Conservation (phyloP, 2,113 vertebrate species). For the Malaclemys terrapin region DNA sequence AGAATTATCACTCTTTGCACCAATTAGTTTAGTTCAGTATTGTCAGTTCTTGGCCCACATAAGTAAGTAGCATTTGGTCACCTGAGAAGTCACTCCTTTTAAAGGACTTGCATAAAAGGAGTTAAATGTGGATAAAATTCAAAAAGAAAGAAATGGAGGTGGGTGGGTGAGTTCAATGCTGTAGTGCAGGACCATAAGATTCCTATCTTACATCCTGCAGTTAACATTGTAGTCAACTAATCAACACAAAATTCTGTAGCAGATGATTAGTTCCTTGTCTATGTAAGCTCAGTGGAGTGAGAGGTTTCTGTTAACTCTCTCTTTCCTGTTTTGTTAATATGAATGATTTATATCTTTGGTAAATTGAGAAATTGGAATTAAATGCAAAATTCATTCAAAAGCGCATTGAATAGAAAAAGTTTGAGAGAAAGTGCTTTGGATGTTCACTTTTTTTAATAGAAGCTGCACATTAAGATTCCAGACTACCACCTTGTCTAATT, state of each 20-base stretch:
- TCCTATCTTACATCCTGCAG: background rate
- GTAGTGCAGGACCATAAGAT: background rate
- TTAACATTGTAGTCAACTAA: background rate
- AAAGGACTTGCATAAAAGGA: background rate
- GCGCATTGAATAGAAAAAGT: no score
- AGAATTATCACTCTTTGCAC: background rate
- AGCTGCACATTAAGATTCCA: no score
- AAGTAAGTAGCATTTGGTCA: background rate
- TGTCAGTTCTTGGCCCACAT: background rate
- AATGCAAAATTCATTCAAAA: background rate
- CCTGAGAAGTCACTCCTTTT: background rate
- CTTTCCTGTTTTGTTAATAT: background rate
- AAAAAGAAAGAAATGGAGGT: background rate
- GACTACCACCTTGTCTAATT: no score
- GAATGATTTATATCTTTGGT: background rate
- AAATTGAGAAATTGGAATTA: background rate
- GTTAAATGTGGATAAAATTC: background rate
- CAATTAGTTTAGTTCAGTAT: background rate
- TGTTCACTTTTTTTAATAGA: no score
- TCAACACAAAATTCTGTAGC: background rate
- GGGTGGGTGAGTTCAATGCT: background rate
- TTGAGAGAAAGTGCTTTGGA: no score
- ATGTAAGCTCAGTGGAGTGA: no score
- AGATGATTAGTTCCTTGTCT: background rate
- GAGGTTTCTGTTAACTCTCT: no score